Evolutionary conservation across 2,113 vertebrate genomes (phyloP).

Genomic region (Pyrgilauda ruficollis): DNA sequence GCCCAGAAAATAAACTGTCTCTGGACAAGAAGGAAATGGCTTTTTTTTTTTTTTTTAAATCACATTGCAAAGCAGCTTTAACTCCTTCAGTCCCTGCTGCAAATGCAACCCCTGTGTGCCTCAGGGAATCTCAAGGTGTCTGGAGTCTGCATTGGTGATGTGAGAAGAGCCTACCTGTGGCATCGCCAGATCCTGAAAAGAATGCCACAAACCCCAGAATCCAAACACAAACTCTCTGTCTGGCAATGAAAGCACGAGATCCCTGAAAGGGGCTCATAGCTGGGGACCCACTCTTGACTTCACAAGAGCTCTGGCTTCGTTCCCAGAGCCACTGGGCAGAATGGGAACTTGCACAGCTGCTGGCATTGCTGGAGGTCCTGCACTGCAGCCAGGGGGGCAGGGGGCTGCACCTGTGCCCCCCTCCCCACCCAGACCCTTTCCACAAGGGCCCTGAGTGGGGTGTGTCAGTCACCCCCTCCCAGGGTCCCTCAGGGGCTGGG

Average conservation of each 20-base stretch:
- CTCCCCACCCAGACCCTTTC: neutral
- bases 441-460: neutral
- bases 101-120: neutral
- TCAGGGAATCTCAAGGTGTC: neutral
- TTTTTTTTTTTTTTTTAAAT: neutral
- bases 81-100: neutral
- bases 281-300: neutral
- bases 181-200: neutral
- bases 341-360: neutral
- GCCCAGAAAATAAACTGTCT: slow-evolving; percentile 69
- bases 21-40: slow-evolving; percentile 66
- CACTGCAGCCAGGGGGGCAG: neutral
- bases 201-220: neutral
- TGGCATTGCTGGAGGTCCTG: neutral
- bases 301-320: accelerated
- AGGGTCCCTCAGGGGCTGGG: neutral
- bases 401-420: neutral
- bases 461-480: accelerated
- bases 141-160: accelerated
- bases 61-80: slow-evolving; percentile 2
- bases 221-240: neutral
- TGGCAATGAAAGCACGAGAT: neutral
- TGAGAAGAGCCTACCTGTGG: neutral
- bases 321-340: neutral
- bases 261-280: neutral